Percentiles rank a stretch among this genome's conserved stretches.
These are phyloP conservation scores for Liopterus haemorrhoidalis DNA, from an alignment of 2,888 invertebrate species.

Conservation along the genomic window DNA sequence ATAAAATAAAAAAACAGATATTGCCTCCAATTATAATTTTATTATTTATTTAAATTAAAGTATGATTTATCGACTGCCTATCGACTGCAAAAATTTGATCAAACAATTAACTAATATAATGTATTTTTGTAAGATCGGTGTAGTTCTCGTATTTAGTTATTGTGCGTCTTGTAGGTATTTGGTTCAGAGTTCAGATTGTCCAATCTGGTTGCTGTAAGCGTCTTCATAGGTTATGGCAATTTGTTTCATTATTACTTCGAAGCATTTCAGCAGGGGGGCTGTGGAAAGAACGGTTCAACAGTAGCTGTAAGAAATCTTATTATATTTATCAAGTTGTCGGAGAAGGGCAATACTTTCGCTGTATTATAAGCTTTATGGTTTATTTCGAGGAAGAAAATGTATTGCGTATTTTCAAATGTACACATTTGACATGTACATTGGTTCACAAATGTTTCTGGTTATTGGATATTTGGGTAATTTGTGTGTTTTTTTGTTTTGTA, in stretches of 20 bases:
- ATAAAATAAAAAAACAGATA: no score
- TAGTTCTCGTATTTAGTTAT: no score
- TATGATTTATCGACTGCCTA: neutral
- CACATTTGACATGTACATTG: no score
- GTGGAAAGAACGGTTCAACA: conserved; percentile 94
- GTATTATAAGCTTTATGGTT: no score
- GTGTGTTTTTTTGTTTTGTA: no score
- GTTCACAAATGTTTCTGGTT: no score
- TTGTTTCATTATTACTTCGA: conserved; percentile 63
- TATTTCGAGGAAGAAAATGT: no score
- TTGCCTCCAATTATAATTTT: no score
- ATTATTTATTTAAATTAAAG: neutral
- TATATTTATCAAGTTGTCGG: no score
- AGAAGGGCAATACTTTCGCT: no score
- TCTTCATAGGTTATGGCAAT: conserved; percentile 57
- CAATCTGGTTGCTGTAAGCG: conserved; percentile 45
- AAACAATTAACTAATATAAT: neutral
- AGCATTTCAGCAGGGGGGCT: conserved; percentile 75
- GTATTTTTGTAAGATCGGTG: conserved; percentile 9
- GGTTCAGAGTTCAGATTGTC: conserved; percentile 13
- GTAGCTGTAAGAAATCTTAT: conserved; percentile 87
- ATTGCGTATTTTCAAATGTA: no score
- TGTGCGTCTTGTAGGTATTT: conserved; percentile 21
- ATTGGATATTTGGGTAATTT: no score
- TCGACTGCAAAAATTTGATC: neutral